These are phyloP conservation scores for Tetramorium simillimum DNA, from an alignment of 1,140 invertebrate species.

Conservation along the genomic window DNA sequence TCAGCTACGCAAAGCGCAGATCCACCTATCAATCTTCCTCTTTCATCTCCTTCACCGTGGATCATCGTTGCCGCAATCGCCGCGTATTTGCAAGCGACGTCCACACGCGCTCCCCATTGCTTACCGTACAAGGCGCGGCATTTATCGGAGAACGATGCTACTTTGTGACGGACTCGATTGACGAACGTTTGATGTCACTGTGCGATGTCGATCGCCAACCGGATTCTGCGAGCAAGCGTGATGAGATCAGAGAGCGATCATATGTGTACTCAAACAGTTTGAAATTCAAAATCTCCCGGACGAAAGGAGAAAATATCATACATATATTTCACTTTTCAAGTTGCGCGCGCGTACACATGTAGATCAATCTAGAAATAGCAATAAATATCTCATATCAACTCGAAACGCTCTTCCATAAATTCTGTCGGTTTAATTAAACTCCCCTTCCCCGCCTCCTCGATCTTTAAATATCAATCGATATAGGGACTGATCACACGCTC, in stretches of 20 bases:
- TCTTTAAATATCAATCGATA: slow-evolving; percentile 10
- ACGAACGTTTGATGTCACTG: slow-evolving; percentile 43
- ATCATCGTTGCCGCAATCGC: slow-evolving; percentile 23
- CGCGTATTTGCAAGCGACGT: slow-evolving; percentile 44
- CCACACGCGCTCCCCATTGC: slow-evolving; percentile 16
- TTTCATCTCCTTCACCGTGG: slow-evolving; percentile 27
- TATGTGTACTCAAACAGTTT: slow-evolving; percentile 20
- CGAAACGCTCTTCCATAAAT: not conserved
- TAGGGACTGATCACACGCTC: not conserved
- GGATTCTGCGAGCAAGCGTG: slow-evolving; percentile 1
- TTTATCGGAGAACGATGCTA: slow-evolving; percentile 34
- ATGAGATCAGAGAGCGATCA: slow-evolving; percentile 22
- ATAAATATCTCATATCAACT: not conserved
- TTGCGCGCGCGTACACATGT: not conserved
- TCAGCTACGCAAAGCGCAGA: not conserved
- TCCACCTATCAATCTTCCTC: slow-evolving; percentile 45
- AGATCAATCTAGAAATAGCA: not conserved
- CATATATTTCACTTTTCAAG: not conserved
- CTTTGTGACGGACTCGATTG: slow-evolving; percentile 8
- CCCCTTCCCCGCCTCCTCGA: not conserved
- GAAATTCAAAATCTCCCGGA: not conserved
- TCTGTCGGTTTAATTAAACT: not conserved
- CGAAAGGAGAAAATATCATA: not conserved
- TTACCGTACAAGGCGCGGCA: slow-evolving; percentile 35
- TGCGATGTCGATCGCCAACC: not conserved